Evolutionary conservation across 1,140 invertebrate species (phyloP).

Genomic region (Pemphigus obesinymphae): DNA sequence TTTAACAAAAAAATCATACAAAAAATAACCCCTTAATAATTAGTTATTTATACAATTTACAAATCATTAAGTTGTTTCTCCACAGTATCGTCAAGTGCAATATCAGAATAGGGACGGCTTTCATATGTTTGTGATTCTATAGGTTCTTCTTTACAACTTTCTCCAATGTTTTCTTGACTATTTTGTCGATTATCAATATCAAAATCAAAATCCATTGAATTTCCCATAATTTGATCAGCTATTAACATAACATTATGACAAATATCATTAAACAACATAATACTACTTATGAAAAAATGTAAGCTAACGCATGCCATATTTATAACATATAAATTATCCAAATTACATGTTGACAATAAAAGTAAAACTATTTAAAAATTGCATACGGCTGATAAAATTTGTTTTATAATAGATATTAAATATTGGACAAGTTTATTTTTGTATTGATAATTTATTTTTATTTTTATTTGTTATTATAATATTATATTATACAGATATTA

Average conservation of each 20-base stretch:
- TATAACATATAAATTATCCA: neutral
- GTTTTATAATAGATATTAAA: too few relatives aligned
- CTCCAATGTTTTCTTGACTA: neutral
- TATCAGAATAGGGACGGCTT: neutral
- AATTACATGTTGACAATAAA: neutral
- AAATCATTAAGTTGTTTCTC: constrained; percentile 14
- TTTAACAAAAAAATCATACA: too few relatives aligned
- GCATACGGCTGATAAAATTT: too few relatives aligned
- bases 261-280: neutral
- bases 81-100: neutral
- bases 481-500: too few relatives aligned
- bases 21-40: too few relatives aligned
- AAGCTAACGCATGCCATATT: too few relatives aligned
- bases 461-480: too few relatives aligned
- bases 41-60: neutral
- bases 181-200: neutral
- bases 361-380: too few relatives aligned
- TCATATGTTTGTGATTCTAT: neutral
- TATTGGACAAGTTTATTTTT: too few relatives aligned
- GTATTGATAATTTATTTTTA: too few relatives aligned
- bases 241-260: neutral
- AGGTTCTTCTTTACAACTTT: neutral
- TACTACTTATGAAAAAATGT: neutral
- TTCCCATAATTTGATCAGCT: neutral
- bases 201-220: constrained; percentile 1